Percentiles rank a stretch among this genome's conserved stretches.
These are phyloP conservation scores for Cryptoleucopteryx plumbea DNA, from an alignment of 2,113 vertebrate genomes.

Conservation along the genomic window DNA sequence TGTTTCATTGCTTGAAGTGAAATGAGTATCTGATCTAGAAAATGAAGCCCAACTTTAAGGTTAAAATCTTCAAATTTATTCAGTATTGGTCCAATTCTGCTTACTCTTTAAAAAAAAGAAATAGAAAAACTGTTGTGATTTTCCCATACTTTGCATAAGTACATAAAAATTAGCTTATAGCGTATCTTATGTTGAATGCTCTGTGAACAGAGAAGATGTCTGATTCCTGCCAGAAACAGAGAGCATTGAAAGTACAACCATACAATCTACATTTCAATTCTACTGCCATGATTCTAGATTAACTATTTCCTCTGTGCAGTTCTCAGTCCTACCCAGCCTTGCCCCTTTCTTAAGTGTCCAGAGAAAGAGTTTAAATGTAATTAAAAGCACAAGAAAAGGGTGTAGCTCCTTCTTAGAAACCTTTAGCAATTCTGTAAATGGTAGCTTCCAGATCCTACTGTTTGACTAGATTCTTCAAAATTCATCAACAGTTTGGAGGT, in stretches of 20 bases:
- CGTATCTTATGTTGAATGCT: background rate
- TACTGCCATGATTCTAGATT: background rate
- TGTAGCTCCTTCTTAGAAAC: background rate
- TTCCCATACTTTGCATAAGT: background rate
- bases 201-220: background rate
- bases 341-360: background rate
- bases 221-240: background rate
- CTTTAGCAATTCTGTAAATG: background rate
- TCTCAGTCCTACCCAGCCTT: background rate
- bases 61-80: background rate
- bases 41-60: background rate
- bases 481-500: background rate
- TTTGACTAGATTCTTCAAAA: background rate
- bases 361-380: background rate
- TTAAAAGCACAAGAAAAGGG: background rate
- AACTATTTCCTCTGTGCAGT: background rate
- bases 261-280: background rate
- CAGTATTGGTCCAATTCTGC: background rate
- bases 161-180: background rate
- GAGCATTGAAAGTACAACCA: background rate
- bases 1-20: background rate
- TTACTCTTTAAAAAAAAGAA: background rate
- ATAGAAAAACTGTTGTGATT: background rate
- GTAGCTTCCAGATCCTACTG: background rate
- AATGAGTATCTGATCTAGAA: background rate